Base-by-base conservation (phyloP, 2,888 invertebrate species). In the Pherbina coryleti region DNA sequence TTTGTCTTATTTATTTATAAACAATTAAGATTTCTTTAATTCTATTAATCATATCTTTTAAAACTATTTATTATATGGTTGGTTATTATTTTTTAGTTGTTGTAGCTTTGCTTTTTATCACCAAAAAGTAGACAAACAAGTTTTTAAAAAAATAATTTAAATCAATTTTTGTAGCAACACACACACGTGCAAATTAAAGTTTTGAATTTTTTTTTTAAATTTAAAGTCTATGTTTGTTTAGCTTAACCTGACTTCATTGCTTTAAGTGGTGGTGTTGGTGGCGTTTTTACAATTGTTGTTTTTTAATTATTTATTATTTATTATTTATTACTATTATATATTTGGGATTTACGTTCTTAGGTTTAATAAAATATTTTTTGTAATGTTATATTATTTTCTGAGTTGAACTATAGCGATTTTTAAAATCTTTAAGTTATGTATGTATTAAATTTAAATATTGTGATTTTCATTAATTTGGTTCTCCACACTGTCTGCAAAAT, bases 401-500 rank as follows among this genome's bases (percentile, higher is more conserved):
- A 44, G n/a, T 49, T 67, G 3, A 19, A 37, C 11, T 37, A 49
- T 49, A 67, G n/a, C n/a, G 22, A n/a, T 37, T 14, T 67, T 44
- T 44, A 37, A 22, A 67, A 49, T 67, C 37, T 37, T 49, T 14
- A 17, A 69, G 28, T 69, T 69, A 44, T 9, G 4, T 64, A 31
- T 34, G n/a, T 64, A 17, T 31, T 64, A 28, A 25, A 44, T 69
- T 67, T 22, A 22, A 55, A 22, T 67, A 37, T 67, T 69, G 55
- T 57, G 55, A 57, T 60, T 57, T 44, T 22, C n/a, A 37, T 57
- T 57, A 71, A 71, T 44, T 72, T 73, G 72, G 60, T 60, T 73
- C 60, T 73, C 73, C 62, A 28, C 62, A 19, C 37, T 62, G 22
- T 73, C 73, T 73, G 73, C 17, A 73, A 73, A 28, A 73, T 25